These are phyloP conservation scores for Geophilus truncorum DNA, from an alignment of 2,888 invertebrate species.

Conservation along the genomic window DNA sequence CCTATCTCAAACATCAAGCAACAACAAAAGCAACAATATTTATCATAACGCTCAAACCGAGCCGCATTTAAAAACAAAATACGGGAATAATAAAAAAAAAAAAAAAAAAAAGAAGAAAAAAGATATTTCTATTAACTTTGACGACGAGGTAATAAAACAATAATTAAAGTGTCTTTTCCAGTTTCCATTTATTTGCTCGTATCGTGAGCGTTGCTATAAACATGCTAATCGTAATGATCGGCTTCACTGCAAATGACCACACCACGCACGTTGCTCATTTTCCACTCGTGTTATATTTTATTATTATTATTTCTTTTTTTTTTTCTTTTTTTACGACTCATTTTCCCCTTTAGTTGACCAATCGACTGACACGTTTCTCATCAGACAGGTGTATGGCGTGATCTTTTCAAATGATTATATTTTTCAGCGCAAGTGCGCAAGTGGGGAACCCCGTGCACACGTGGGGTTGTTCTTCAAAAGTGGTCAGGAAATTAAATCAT, in stretches of 20 bases:
- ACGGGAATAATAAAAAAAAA: too few species aligned
- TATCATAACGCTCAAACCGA: too few species aligned
- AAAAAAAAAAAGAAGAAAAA: neutral
- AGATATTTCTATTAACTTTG: neutral
- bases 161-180: conserved; percentile 13
- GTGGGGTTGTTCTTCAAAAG: neutral
- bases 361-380: neutral
- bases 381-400: neutral
- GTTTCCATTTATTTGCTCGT: conserved; percentile 11
- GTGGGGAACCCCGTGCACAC: neutral
- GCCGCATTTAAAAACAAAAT: too few species aligned
- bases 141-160: neutral
- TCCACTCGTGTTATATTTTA: conserved; percentile 27
- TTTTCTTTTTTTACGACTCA: neutral
- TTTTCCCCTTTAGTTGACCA: neutral
- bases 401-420: conserved; percentile 7
- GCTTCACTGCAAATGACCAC: conserved; percentile 7
- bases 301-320: neutral
- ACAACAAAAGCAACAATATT: neutral
- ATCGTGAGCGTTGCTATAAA: conserved; percentile 14
- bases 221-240: conserved; percentile 19
- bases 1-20: too few species aligned
- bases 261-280: conserved; percentile 23
- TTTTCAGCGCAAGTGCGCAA: neutral
- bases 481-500: conserved; percentile 24